Evolutionary conservation across 2,797 vertebrate species (phyloP).

Genomic region (Falco rusticolus): DNA sequence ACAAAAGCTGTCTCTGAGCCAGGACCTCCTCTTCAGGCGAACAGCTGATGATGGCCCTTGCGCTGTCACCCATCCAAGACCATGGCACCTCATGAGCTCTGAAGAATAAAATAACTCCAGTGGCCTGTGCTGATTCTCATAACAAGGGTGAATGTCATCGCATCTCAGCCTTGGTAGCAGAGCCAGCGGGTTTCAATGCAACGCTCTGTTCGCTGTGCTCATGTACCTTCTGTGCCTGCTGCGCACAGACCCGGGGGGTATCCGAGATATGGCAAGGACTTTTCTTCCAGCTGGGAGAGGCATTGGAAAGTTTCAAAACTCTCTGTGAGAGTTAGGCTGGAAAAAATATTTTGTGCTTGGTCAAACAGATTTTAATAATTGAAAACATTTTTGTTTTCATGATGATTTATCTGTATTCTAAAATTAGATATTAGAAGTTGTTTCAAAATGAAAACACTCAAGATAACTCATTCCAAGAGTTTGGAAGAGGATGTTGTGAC

Average conservation of each 20-base stretch:
- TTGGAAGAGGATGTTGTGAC: constrained; percentile 3
- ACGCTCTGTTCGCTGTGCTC: not conserved
- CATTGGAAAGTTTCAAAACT: not conserved
- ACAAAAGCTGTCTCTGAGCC: not conserved
- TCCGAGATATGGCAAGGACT: not conserved
- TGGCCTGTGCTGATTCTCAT: not conserved
- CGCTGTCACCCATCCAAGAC: not conserved
- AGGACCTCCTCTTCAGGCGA: not conserved
- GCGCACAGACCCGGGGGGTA: not conserved
- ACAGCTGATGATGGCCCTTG: not conserved
- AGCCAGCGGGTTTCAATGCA: not conserved
- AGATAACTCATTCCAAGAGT: not conserved
- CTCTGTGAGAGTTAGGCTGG: not conserved
- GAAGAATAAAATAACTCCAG: not conserved
- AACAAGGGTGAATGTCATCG: not conserved
- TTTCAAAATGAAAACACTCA: not conserved
- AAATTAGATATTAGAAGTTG: not conserved
- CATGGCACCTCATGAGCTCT: not conserved
- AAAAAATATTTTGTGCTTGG: not conserved
- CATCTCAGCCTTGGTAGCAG: not conserved
- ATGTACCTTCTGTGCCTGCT: not conserved
- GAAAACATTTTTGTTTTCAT: constrained; percentile 21
- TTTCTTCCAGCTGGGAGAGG: not conserved
- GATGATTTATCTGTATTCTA: not conserved
- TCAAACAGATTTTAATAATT: constrained; percentile 18